Evolutionary conservation across 2,797 vertebrate genomes (phyloP).

Genomic region (Gambusia yucatana): DNA sequence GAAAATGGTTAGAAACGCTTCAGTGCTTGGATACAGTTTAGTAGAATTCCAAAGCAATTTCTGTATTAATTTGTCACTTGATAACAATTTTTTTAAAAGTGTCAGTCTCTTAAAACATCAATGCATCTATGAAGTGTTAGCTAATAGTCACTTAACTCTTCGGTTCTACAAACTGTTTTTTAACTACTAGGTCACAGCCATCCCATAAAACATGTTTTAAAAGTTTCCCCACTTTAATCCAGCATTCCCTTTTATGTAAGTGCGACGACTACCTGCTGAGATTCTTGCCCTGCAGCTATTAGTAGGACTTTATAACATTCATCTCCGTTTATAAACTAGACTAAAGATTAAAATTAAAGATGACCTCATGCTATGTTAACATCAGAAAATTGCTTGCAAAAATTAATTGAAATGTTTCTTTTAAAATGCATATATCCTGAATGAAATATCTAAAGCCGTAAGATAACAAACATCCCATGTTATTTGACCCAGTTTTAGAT

Average conservation of each 20-base stretch:
- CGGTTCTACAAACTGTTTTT: neutral
- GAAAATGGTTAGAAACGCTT: neutral
- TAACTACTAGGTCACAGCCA: neutral
- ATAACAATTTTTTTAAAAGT: neutral
- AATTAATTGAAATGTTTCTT: neutral
- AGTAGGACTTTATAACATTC: neutral
- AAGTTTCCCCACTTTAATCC: neutral
- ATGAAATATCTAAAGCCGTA: neutral
- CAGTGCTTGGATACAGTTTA: neutral
- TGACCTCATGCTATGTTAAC: slow-evolving; percentile 2
- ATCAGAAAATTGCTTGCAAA: slow-evolving; percentile 16
- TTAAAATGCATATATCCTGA: neutral
- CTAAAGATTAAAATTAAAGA: neutral
- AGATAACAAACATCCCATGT: slow-evolving; percentile 21
- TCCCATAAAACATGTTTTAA: neutral
- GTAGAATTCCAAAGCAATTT: neutral
- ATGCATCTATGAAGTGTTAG: neutral
- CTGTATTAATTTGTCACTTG: neutral
- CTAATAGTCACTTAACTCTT: neutral
- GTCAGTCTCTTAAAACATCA: neutral
- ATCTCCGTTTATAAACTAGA: neutral
- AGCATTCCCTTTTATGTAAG: neutral
- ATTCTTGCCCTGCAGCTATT: neutral
- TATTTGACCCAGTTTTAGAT: slow-evolving; percentile 13
- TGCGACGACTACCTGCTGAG: neutral